Evolutionary conservation across 2,113 vertebrate species (phyloP).

Genomic region (Odontophorus gujanensis): DNA sequence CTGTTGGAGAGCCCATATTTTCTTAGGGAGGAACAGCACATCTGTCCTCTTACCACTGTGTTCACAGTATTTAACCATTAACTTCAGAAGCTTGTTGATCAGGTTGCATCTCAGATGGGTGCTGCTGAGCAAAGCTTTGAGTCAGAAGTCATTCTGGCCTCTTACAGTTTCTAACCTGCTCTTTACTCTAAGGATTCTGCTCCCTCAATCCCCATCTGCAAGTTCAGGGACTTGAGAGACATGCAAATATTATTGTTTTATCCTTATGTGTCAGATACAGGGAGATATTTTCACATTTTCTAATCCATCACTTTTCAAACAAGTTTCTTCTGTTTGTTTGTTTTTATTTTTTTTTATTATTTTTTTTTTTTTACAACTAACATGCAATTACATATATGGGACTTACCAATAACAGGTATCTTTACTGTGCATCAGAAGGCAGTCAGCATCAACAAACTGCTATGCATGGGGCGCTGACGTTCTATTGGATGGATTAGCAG

Average conservation of each 20-base stretch:
- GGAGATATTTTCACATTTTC: not conserved
- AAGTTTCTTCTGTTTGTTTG: not conserved
- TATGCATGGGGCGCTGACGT: not conserved
- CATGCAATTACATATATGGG: not conserved
- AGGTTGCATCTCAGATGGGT: no score
- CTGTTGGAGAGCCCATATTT: no score
- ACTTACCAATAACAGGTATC: slow-evolving; percentile 1
- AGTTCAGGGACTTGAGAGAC: no score
- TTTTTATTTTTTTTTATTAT: not conserved
- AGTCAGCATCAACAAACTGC: not conserved
- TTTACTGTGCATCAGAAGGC: not conserved
- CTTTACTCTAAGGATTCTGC: no score
- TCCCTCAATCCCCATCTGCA: no score
- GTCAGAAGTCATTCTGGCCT: no score
- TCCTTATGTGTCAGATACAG: not conserved
- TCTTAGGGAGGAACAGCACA: no score
- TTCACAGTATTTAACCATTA: no score
- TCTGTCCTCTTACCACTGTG: no score
- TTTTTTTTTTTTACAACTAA: not conserved
- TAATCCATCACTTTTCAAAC: not conserved
- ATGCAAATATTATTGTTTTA: not conserved
- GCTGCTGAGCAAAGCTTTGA: no score
- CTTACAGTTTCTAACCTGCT: no score
- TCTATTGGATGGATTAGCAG: not conserved
- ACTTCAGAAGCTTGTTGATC: no score